A percentile compares a stretch with the other conserved stretches of the same genome.
These are phyloP conservation scores for Nephila pilipes DNA, from an alignment of 1,140 invertebrate species.

Conservation along the genomic window DNA sequence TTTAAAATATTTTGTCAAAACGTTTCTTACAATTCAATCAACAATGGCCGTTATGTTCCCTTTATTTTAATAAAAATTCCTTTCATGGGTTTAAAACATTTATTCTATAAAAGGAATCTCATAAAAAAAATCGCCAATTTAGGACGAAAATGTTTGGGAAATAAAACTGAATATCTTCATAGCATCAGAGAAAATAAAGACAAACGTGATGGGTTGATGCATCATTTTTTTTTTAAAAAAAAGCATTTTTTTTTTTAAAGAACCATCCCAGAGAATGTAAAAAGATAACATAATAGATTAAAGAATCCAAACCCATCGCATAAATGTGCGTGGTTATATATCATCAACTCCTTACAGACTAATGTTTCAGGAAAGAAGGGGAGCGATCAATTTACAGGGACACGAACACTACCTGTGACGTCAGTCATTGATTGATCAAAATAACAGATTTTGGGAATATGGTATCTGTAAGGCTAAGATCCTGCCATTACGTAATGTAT, in stretches of 20 bases:
- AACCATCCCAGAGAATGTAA: not conserved
- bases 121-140: too few species aligned
- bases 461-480: not conserved
- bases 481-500: not conserved
- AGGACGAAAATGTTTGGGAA: too few species aligned
- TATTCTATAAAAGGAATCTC: too few species aligned
- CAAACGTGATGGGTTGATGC: not conserved
- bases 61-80: too few species aligned
- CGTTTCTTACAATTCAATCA: too few species aligned
- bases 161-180: not conserved
- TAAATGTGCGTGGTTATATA: slow-evolving; percentile 32
- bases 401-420: slow-evolving; percentile 54
- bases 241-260: not conserved
- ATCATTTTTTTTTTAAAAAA: not conserved
- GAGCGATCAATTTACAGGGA: slow-evolving; percentile 36
- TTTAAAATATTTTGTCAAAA: too few species aligned
- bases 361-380: slow-evolving; percentile 11
- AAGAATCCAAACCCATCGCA: not conserved
- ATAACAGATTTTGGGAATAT: slow-evolving; percentile 46
- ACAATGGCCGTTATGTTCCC: too few species aligned
- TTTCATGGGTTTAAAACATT: too few species aligned
- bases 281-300: not conserved
- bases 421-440: slow-evolving; percentile 66
- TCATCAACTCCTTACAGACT: slow-evolving; percentile 44
- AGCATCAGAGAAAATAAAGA: not conserved